Conservation (phyloP, 1,140 invertebrate species). For the Ips nitidus region DNA sequence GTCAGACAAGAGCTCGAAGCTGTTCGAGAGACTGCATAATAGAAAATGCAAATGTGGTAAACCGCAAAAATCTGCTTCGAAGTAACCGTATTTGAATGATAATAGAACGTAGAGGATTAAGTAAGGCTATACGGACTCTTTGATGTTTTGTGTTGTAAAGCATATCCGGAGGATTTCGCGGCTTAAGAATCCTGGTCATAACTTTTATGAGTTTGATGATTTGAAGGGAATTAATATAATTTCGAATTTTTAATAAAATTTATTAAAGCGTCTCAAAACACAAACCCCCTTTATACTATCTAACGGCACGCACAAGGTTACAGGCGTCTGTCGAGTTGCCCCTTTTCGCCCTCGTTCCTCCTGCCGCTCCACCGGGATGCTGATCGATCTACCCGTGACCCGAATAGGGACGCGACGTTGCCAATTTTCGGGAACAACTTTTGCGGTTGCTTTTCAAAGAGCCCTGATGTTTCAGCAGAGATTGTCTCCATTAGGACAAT, state of each 20-base stretch:
- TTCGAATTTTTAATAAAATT: too few species aligned
- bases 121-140: neutral
- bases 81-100: slow-evolving; percentile 16
- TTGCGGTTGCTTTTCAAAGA: slow-evolving; percentile 13
- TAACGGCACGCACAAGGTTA: slow-evolving; percentile 34
- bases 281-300: slow-evolving; percentile 16
- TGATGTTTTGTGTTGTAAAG: slow-evolving; percentile 5
- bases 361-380: slow-evolving; percentile 13
- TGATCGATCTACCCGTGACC: slow-evolving; percentile 37
- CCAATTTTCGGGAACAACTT: slow-evolving; percentile 8
- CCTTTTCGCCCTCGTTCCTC: slow-evolving; percentile 9
- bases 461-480: slow-evolving; percentile 10
- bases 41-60: slow-evolving; percentile 22
- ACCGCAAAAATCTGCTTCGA: slow-evolving; percentile 15
- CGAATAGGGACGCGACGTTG: slow-evolving; percentile 28
- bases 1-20: neutral
- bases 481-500: neutral
- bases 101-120: slow-evolving; percentile 14
- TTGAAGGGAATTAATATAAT: too few species aligned
- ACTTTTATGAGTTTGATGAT: too few species aligned
- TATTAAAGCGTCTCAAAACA: neutral
- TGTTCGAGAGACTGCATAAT: slow-evolving; percentile 6
- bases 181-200: neutral
- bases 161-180: neutral
- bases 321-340: slow-evolving; percentile 23